Percentiles rank a stretch among this genome's conserved stretches.
phyloP scores from a whole-genome alignment of 2,797 vertebrate genomes.

The Cottoperca gobio region DNA sequence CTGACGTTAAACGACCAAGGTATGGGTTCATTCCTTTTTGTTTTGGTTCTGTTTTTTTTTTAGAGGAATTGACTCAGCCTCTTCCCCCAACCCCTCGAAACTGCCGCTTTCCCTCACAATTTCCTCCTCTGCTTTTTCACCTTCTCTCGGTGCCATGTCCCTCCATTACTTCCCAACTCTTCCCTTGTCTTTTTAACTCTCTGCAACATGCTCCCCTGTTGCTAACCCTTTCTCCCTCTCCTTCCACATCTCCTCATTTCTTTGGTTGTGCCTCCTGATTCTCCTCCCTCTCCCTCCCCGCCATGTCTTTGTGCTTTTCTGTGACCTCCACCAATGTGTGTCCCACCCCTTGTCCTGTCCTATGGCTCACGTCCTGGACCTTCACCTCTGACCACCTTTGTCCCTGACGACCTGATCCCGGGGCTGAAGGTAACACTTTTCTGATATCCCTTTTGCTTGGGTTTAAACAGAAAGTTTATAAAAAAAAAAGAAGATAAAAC shows the following conservation, averaged over 20 bases:
- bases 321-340: slow-evolving; percentile 76
- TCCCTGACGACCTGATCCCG: slow-evolving; percentile 73
- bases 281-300: slow-evolving; percentile 31
- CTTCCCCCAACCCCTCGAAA: slow-evolving; percentile 59
- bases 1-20: slow-evolving; percentile 99
- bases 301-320: slow-evolving; percentile 73
- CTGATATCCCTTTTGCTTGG: slow-evolving; percentile 79
- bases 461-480: slow-evolving; percentile 53
- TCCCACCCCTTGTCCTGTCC: slow-evolving; percentile 80
- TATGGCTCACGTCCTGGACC: slow-evolving; percentile 82
- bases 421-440: slow-evolving; percentile 85
- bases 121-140: slow-evolving; percentile 66
- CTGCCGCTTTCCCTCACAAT: slow-evolving; percentile 57
- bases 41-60: slow-evolving; percentile 68
- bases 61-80: slow-evolving; percentile 75
- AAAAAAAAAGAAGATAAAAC: not conserved
- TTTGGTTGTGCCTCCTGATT: slow-evolving; percentile 45
- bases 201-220: slow-evolving; percentile 46
- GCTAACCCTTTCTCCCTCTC: slow-evolving; percentile 35
- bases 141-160: slow-evolving; percentile 59
- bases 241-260: slow-evolving; percentile 37
- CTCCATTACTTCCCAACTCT: slow-evolving; percentile 54
- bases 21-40: slow-evolving; percentile 89
- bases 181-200: slow-evolving; percentile 45
- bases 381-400: slow-evolving; percentile 79